Conservation (phyloP, 1,140 invertebrate genomes). For the Carposina sasakii region DNA sequence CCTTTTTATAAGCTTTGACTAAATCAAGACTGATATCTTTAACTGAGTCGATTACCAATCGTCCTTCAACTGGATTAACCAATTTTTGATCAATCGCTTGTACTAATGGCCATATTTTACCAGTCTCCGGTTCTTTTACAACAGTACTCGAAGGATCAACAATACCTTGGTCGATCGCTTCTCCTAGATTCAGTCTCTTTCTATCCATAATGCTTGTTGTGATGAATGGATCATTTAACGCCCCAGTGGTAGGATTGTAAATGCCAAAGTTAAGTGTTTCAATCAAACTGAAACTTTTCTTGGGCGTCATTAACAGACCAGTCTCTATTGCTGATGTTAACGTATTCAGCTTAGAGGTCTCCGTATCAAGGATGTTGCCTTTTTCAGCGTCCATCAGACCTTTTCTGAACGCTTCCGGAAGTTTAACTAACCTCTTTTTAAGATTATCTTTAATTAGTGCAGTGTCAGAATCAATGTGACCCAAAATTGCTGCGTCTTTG, state of each 20-base stretch:
- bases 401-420: conserved; percentile 88
- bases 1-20: conserved; percentile 89
- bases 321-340: conserved; percentile 82
- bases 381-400: conserved; percentile 91
- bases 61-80: conserved; percentile 83
- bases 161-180: conserved; percentile 84
- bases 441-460: conserved; percentile 90
- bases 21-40: conserved; percentile 82
- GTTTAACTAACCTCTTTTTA: conserved; percentile 85
- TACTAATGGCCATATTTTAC: conserved; percentile 82
- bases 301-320: conserved; percentile 83
- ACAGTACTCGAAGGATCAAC: conserved; percentile 89
- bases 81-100: conserved; percentile 85
- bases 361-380: conserved; percentile 86
- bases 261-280: conserved; percentile 87
- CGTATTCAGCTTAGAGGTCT: conserved; percentile 85
- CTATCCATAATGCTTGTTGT: conserved; percentile 78
- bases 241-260: conserved; percentile 86
- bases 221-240: conserved; percentile 86
- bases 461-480: conserved; percentile 90
- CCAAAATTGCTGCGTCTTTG: conserved; percentile 86
- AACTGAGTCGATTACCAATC: conserved; percentile 77
- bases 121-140: conserved; percentile 84
- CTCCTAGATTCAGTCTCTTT: conserved; percentile 81
- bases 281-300: conserved; percentile 83